These are phyloP conservation scores for Cyanoderma ruficeps DNA, from an alignment of 2,113 vertebrate species.

Conservation along the genomic window DNA sequence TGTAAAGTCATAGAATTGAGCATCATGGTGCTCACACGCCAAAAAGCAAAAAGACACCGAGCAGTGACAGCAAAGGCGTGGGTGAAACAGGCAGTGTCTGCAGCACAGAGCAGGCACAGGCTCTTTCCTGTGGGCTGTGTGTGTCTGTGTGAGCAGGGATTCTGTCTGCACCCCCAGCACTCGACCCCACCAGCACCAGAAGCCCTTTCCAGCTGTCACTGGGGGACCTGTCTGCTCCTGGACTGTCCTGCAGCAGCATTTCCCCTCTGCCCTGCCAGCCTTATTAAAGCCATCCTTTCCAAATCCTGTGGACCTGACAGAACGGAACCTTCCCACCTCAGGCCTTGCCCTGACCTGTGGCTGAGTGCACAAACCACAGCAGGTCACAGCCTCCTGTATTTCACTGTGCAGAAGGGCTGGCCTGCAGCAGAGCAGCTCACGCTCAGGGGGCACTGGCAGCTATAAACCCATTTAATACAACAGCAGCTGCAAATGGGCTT, in stretches of 20 bases:
- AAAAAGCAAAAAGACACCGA: neutral
- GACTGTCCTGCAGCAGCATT: neutral
- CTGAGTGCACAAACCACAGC: neutral
- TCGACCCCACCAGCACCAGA: neutral
- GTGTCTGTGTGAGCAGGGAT: neutral
- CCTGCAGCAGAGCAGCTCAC: neutral
- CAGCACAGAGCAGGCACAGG: neutral
- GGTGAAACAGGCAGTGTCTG: neutral
- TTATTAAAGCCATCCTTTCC: neutral
- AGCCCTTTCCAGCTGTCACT: neutral
- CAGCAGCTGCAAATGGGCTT: neutral
- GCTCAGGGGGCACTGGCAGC: neutral
- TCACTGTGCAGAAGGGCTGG: fast-evolving
- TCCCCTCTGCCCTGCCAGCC: neutral
- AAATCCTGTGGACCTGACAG: neutral
- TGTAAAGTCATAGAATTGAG: neutral
- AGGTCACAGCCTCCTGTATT: neutral
- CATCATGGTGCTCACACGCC: neutral
- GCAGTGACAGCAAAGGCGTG: neutral
- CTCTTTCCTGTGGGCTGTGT: fast-evolving
- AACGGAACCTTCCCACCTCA: neutral
- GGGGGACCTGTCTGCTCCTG: neutral
- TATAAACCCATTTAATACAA: neutral
- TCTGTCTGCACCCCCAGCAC: neutral
- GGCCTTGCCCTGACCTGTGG: neutral